Evolutionary conservation across 2,888 invertebrate genomes (phyloP).

Genomic region (Chymomyza amoena): DNA sequence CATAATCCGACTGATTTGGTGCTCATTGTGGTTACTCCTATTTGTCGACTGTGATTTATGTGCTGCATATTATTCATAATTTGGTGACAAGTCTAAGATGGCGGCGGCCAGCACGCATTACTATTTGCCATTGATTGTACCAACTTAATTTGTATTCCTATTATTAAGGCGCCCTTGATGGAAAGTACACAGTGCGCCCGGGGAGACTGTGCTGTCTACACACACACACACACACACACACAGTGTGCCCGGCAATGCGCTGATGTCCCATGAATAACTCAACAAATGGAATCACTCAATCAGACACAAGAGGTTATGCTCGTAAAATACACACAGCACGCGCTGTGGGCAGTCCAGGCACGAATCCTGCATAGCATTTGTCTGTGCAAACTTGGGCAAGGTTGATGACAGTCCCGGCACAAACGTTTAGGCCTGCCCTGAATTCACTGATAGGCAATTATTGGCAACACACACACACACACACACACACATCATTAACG

Average conservation of each 20-base stretch:
- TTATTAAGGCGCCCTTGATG: conserved; percentile 51
- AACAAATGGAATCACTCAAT: conserved; percentile 51
- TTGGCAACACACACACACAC: conserved; percentile 28
- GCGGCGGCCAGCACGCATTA: conserved; percentile 33
- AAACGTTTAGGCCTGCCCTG: conserved; percentile 24
- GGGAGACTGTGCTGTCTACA: not conserved
- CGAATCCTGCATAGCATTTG: conserved; percentile 15
- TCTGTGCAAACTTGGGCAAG: conserved; percentile 34
- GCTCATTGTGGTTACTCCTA: conserved; percentile 34
- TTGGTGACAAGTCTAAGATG: conserved; percentile 69
- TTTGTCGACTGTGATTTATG: conserved; percentile 69
- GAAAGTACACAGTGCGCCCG: conserved; percentile 28
- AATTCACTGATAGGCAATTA: conserved; percentile 63
- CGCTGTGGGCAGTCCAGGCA: not conserved
- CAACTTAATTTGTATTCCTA: conserved; percentile 68
- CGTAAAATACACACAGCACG: conserved; percentile 43
- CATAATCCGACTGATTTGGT: not conserved
- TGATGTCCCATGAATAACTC: not conserved
- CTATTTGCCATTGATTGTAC: conserved; percentile 38
- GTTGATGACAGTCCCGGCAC: conserved; percentile 55
- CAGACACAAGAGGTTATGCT: conserved; percentile 60
- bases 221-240: not conserved
- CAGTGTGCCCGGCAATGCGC: not conserved
- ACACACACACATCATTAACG: conserved; percentile 41
- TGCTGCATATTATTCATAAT: conserved; percentile 70